Conservation (phyloP, 2,888 invertebrate genomes). For the Hyposoter dolosus region DNA sequence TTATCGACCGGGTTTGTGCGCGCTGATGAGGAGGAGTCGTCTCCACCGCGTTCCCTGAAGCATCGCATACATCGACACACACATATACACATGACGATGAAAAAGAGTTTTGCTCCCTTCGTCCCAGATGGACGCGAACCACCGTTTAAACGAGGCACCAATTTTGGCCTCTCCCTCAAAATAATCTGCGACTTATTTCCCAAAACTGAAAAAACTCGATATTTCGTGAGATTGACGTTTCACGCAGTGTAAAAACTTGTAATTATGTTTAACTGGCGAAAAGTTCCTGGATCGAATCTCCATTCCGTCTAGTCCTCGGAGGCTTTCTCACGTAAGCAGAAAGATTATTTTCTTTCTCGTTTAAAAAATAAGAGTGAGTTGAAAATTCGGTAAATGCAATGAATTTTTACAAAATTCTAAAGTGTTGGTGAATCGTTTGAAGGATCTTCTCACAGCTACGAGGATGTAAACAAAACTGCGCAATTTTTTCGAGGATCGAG, state of each 20-base stretch:
- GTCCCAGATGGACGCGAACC: conserved; percentile 73
- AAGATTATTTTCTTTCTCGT: neutral
- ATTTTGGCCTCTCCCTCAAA: conserved; percentile 45
- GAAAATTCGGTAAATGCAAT: neutral
- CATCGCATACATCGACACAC: conserved; percentile 38
- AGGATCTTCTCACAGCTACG: neutral
- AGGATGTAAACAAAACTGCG: conserved; percentile 60
- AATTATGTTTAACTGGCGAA: conserved; percentile 6
- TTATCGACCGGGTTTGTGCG: conserved; percentile 79
- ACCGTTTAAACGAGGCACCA: conserved; percentile 58
- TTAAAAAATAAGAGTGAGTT: neutral
- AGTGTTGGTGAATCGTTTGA: conserved; percentile 38
- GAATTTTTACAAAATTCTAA: neutral
- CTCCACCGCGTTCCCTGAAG: conserved; percentile 61
- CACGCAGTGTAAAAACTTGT: neutral
- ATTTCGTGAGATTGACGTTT: conserved; percentile 5
- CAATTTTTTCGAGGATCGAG: conserved; percentile 21
- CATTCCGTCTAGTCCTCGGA: neutral
- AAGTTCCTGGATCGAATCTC: neutral
- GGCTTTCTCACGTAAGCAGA: conserved; percentile 8
- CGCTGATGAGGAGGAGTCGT: conserved; percentile 59
- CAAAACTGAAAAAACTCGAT: neutral
- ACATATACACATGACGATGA: conserved; percentile 53
- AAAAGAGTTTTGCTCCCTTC: conserved; percentile 70
- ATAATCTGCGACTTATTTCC: conserved; percentile 25